phyloP scores from a whole-genome alignment of 2,797 vertebrate genomes.

The Aeoliscus strigatus region DNA sequence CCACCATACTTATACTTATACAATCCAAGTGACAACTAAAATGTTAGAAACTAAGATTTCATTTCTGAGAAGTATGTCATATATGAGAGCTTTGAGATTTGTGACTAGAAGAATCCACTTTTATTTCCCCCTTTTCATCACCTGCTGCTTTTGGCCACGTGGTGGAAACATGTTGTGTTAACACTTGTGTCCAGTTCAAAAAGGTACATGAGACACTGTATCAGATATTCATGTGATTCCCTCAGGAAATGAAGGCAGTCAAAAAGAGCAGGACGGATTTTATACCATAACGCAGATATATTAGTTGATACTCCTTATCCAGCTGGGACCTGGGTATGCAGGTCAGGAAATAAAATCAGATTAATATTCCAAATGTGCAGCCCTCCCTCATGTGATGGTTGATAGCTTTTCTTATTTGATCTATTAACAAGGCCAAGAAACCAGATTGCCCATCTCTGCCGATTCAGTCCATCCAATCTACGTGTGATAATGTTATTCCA shows the following conservation, averaged over 20 bases:
- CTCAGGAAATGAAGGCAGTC: slow-evolving; percentile 22
- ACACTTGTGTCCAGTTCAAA: slow-evolving; percentile 12
- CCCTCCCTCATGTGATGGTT: slow-evolving; percentile 38
- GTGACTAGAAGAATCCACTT: too few relatives aligned
- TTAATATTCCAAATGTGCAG: slow-evolving; percentile 41
- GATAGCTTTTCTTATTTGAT: slow-evolving; percentile 52
- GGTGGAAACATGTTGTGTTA: too few relatives aligned
- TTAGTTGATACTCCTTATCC: slow-evolving; percentile 28
- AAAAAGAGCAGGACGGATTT: slow-evolving; percentile 43
- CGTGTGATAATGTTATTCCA: slow-evolving; percentile 62
- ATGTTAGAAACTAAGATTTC: too few relatives aligned
- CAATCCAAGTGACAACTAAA: too few relatives aligned
- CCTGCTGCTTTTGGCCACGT: too few relatives aligned
- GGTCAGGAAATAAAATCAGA: slow-evolving; percentile 41
- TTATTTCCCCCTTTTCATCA: too few relatives aligned
- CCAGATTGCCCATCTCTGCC: slow-evolving; percentile 35
- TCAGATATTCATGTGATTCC: slow-evolving; percentile 29
- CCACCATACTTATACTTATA: too few relatives aligned
- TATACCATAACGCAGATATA: slow-evolving; percentile 35
- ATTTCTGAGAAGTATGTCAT: too few relatives aligned
- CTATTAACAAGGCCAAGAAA: slow-evolving; percentile 45
- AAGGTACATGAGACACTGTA: slow-evolving; percentile 17
- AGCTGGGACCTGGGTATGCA: slow-evolving; percentile 41
- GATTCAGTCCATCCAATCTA: slow-evolving; percentile 51
- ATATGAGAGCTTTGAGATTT: too few relatives aligned